Evolutionary conservation across 1,140 invertebrate genomes (phyloP).

Genomic region (Zaprionus inermis): DNA sequence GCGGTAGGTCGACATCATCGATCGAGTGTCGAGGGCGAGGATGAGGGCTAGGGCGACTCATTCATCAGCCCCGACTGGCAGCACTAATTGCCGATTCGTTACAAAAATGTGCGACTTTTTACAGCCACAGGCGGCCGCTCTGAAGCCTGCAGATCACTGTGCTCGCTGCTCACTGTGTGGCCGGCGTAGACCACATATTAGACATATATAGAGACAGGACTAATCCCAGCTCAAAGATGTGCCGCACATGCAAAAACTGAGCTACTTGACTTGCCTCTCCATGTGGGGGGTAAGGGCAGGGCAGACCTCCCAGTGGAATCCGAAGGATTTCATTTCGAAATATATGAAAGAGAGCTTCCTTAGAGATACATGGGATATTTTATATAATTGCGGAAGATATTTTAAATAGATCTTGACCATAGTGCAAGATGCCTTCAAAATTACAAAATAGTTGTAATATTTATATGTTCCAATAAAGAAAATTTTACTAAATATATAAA

Average conservation of each 20-base stretch:
- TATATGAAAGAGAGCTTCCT: no score
- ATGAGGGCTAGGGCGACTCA: slow-evolving; percentile 19
- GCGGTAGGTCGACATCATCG: slow-evolving; percentile 81
- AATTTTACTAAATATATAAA: no score
- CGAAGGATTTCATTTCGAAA: no score
- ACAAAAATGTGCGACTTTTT: slow-evolving; percentile 76
- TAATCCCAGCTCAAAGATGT: slow-evolving; percentile 15
- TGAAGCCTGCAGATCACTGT: slow-evolving; percentile 9
- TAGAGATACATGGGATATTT: no score
- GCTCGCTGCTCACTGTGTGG: slow-evolving; percentile 61
- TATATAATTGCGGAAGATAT: no score
- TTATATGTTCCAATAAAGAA: no score
- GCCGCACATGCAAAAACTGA: slow-evolving; percentile 16
- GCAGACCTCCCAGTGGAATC: neutral
- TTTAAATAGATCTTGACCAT: no score
- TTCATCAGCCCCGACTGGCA: slow-evolving; percentile 73
- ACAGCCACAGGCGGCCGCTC: slow-evolving; percentile 38
- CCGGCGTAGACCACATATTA: slow-evolving; percentile 57
- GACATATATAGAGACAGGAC: slow-evolving; percentile 21
- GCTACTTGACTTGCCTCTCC: neutral
- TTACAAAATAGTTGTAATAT: no score
- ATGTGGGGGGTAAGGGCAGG: neutral
- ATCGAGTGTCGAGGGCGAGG: slow-evolving; percentile 50
- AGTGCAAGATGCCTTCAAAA: no score
- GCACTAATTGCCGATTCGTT: slow-evolving; percentile 79